Conservation (phyloP, 2,888 invertebrate species). For the Noctuana brunneofusca region DNA sequence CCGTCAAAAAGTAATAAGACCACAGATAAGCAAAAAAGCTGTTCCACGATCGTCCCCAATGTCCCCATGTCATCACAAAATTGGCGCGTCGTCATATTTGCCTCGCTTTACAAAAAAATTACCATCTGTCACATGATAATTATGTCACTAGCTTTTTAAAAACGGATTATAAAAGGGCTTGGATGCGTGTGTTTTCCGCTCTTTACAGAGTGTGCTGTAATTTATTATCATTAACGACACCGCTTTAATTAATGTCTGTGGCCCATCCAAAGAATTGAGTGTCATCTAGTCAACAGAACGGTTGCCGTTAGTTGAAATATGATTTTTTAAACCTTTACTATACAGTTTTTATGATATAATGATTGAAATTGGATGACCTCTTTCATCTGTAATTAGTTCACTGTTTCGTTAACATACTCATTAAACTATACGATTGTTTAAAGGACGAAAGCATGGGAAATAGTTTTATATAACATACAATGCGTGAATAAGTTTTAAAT, state of each 20-base stretch:
- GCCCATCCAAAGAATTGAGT: conserved; percentile 31
- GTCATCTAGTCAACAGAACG: conserved; percentile 21
- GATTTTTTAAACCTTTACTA: conserved; percentile 11
- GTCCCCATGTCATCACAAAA: neutral
- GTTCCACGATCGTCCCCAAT: too few species aligned
- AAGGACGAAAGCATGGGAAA: too few species aligned
- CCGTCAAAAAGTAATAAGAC: too few species aligned
- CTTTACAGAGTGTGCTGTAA: conserved; percentile 31
- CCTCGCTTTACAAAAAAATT: neutral
- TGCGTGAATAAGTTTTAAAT: too few species aligned
- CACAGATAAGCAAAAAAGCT: neutral
- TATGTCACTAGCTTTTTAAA: conserved; percentile 23
- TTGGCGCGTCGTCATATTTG: neutral
- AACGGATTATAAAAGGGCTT: conserved; percentile 25
- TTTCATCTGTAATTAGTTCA: neutral
- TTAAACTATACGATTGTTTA: too few species aligned
- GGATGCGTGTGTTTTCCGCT: conserved; percentile 29
- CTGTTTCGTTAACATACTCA: too few species aligned
- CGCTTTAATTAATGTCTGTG: conserved; percentile 30
- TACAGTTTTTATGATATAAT: neutral
- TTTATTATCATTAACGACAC: conserved; percentile 35
- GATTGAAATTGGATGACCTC: conserved; percentile 1
- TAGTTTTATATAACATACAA: too few species aligned
- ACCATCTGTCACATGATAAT: conserved; percentile 1
- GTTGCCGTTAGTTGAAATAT: conserved; percentile 23